Percentiles rank a stretch among this genome's conserved stretches.
phyloP scores from a whole-genome alignment of 2,888 invertebrate genomes.

The Lordiphosa andalusiaca region DNA sequence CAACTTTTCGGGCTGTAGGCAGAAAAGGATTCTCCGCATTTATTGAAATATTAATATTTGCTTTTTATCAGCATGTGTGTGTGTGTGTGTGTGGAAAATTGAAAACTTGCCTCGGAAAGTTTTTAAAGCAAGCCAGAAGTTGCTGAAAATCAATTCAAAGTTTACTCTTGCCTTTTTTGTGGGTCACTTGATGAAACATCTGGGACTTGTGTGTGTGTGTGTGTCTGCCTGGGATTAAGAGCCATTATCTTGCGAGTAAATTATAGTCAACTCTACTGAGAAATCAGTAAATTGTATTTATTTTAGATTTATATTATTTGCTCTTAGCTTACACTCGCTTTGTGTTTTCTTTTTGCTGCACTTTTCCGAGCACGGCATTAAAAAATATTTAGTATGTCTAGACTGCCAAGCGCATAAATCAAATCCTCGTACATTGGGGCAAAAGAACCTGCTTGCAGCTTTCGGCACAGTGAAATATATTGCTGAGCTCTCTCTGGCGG shows the following conservation, averaged over 20 bases:
- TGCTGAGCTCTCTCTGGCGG: background rate
- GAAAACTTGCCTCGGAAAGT: constrained; percentile 36
- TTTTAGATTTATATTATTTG: constrained; percentile 61
- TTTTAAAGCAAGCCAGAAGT: constrained; percentile 12
- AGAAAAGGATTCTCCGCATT: constrained; percentile 66
- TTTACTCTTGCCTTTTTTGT: constrained; percentile 2
- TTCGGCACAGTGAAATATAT: constrained; percentile 26
- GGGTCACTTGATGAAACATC: constrained; percentile 2
- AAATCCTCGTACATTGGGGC: constrained; percentile 52
- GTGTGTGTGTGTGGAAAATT: constrained; percentile 33
- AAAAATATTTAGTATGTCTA: constrained; percentile 75
- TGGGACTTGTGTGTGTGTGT: constrained; percentile 11
- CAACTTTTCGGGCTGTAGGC: constrained; percentile 37
- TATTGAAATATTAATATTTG: constrained; percentile 73
- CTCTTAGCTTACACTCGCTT: constrained; percentile 42
- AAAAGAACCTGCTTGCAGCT: constrained; percentile 48
- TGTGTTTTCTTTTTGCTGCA: constrained; percentile 12
- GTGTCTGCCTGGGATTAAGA: constrained; percentile 35
- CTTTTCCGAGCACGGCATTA: constrained; percentile 52
- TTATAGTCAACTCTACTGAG: constrained; percentile 46
- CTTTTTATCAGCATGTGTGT: constrained; percentile 37
- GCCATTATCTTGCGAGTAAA: constrained; percentile 50
- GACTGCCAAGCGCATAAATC: constrained; percentile 64
- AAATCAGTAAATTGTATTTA: constrained; percentile 55
- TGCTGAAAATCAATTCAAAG: constrained; percentile 13